Evolutionary conservation across 2,888 invertebrate species (phyloP).

Genomic region (Nymphalis urticae): DNA sequence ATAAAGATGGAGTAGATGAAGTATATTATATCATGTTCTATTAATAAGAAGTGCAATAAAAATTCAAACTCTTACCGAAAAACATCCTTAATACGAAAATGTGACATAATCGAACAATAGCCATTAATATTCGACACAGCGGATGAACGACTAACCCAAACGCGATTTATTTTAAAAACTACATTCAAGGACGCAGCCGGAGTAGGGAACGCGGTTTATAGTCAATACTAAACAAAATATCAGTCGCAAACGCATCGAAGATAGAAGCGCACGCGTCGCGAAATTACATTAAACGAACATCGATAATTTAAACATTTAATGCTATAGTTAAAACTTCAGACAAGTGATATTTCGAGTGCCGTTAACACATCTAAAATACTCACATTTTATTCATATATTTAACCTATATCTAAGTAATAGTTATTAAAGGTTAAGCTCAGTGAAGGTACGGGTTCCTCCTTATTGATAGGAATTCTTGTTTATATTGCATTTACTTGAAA

Average conservation of each 20-base stretch:
- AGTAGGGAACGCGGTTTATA: constrained; percentile 17
- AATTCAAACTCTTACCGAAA: not conserved
- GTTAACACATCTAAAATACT: constrained; percentile 20
- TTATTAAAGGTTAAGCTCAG: constrained; percentile 22
- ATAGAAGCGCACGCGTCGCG: constrained; percentile 17
- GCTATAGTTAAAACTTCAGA: constrained; percentile 9
- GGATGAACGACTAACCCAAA: constrained; percentile 27
- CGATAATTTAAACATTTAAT: constrained; percentile 14
- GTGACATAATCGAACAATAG: not conserved
- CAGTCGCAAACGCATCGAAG: constrained; percentile 27
- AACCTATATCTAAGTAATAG: constrained; percentile 22
- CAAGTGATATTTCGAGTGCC: constrained; percentile 22
- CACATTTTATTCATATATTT: not conserved
- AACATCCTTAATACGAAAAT: not conserved
- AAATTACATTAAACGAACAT: constrained; percentile 21
- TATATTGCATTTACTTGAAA: not conserved
- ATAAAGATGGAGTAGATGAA: not conserved
- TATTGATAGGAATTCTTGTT: constrained; percentile 4
- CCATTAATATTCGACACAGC: constrained; percentile 5
- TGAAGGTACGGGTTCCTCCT: constrained; percentile 26
- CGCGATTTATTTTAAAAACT: constrained; percentile 10
- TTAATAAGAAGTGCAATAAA: constrained; percentile 5
- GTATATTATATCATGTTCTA: not conserved
- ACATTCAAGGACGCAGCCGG: constrained; percentile 16
- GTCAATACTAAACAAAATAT: constrained; percentile 7